Percentiles rank a stretch among this genome's conserved stretches.
Evolutionary conservation across 1,140 invertebrate genomes (phyloP).

Genomic region (Conus betulinus): DNA sequence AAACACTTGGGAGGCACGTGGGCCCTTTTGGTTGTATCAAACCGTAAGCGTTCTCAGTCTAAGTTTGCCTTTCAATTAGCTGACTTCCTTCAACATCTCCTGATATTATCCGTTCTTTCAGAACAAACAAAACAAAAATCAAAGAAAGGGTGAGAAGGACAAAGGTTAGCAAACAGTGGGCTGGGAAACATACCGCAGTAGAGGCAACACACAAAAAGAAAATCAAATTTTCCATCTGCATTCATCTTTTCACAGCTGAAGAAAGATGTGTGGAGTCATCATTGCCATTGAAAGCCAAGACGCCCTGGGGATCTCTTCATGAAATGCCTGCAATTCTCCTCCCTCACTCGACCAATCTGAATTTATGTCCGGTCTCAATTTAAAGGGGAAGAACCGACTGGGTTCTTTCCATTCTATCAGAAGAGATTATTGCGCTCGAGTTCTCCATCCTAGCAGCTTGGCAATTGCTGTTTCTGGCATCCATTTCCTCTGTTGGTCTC

Average conservation of each 20-base stretch:
- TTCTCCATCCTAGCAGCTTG: not conserved
- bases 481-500: not conserved
- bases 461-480: not conserved
- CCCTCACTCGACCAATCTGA: constrained; percentile 26
- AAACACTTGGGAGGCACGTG: not conserved
- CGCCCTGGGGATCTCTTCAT: not conserved
- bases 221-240: not conserved
- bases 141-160: too few species aligned
- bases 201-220: too few species aligned
- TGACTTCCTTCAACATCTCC: not conserved
- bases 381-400: constrained; percentile 29
- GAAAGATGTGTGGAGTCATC: not conserved
- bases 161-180: too few species aligned
- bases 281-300: not conserved
- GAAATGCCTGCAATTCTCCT: constrained; percentile 16
- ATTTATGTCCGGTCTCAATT: constrained; percentile 33
- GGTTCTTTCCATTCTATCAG: not conserved
- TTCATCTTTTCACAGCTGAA: not conserved
- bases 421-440: constrained; percentile 16
- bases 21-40: not conserved
- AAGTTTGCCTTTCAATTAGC: not conserved
- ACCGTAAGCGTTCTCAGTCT: not conserved
- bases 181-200: too few species aligned
- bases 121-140: too few species aligned
- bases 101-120: too few species aligned